Conservation (phyloP, 2,888 invertebrate species). For the Drosophila vallismaia region DNA sequence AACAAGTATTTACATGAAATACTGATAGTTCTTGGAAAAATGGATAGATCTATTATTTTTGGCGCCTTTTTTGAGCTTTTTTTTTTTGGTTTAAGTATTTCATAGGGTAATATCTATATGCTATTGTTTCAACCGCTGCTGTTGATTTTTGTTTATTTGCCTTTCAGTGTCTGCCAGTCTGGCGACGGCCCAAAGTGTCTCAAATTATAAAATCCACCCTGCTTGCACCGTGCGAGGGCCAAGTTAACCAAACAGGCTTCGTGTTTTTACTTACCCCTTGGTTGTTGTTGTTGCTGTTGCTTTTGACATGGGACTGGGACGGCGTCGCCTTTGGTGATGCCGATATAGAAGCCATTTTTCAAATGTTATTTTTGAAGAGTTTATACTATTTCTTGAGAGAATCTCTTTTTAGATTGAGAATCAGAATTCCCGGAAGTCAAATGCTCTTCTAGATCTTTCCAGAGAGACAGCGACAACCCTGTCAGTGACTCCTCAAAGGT, state of each 20-base stretch:
- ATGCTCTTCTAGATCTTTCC: not conserved
- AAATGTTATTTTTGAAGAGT: conserved; percentile 11
- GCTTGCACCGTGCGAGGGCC: conserved; percentile 57
- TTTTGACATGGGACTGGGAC: conserved; percentile 14
- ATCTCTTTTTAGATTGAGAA: conserved; percentile 38
- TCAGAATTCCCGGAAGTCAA: conserved; percentile 65
- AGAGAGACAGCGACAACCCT: conserved; percentile 12
- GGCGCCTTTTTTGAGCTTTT: no score
- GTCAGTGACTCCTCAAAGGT: conserved; percentile 53
- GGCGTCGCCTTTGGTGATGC: conserved; percentile 44
- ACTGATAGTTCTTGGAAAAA: no score
- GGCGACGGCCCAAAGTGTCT: conserved; percentile 24
- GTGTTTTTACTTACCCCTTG: conserved; percentile 70
- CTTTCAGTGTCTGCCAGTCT: conserved; percentile 27
- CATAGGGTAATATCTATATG: not conserved
- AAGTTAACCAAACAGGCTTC: conserved; percentile 62
- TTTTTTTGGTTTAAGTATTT: no score
- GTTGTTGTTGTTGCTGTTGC: conserved; percentile 46
- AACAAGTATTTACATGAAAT: no score
- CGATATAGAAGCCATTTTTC: conserved; percentile 52
- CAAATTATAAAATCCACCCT: conserved; percentile 58
- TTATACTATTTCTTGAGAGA: conserved; percentile 12
- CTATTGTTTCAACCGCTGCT: conserved; percentile 1
- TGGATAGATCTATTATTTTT: no score
- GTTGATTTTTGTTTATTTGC: conserved; percentile 1